Conservation (phyloP, 2,113 vertebrate species). For the Phoxinus phoxinus region DNA sequence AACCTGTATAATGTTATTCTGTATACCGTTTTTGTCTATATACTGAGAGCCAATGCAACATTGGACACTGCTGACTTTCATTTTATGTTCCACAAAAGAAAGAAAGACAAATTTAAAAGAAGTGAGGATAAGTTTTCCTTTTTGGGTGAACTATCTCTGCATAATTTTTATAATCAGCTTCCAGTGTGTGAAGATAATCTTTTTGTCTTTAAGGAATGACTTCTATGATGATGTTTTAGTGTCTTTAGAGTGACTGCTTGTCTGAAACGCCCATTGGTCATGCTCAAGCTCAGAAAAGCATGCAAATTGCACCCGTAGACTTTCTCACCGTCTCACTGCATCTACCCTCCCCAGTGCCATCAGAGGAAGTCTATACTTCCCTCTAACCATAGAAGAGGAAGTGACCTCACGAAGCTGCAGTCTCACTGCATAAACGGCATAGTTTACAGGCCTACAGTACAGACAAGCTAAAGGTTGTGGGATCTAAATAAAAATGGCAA, state of each 20-base stretch:
- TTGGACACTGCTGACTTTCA: background rate
- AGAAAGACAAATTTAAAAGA: background rate
- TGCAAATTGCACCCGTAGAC: background rate
- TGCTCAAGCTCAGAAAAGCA: background rate
- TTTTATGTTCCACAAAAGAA: no score
- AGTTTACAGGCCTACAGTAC: background rate
- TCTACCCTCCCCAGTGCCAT: constrained; percentile 16
- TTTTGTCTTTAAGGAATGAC: background rate
- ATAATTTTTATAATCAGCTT: background rate
- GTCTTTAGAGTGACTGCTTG: background rate
- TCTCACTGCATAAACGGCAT: background rate
- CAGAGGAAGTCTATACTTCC: constrained; percentile 53
- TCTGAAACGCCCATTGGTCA: background rate
- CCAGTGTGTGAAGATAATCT: background rate
- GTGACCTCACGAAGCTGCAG: background rate
- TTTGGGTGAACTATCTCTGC: background rate
- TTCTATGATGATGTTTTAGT: background rate
- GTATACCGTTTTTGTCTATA: background rate
- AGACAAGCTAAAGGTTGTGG: background rate
- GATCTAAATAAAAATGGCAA: background rate
- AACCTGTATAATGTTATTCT: no score
- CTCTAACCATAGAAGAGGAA: constrained; percentile 34
- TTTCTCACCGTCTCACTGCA: background rate
- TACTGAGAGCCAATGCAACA: background rate
- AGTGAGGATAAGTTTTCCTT: background rate